Conservation (phyloP, 2,113 vertebrate genomes). For the Bostrychus sinensis region DNA sequence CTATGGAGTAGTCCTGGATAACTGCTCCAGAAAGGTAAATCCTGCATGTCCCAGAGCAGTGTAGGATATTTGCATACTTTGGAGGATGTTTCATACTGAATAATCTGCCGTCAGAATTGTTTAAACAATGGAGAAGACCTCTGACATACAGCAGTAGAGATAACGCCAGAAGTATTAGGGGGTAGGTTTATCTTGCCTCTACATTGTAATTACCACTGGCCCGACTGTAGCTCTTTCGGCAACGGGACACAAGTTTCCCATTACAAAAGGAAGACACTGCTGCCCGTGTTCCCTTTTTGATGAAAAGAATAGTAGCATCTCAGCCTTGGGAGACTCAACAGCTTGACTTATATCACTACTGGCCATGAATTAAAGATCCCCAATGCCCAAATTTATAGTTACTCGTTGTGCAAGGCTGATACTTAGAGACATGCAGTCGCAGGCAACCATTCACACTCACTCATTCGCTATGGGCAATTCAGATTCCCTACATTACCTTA, state of each 20-base stretch:
- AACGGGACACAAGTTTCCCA: conserved; percentile 31
- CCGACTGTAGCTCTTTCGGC: conserved; percentile 18
- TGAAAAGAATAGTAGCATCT: conserved; percentile 59
- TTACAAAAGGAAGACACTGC: conserved; percentile 57
- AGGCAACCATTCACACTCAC: too few relatives aligned
- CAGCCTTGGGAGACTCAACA: conserved; percentile 58
- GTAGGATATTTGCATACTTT: conserved; percentile 12
- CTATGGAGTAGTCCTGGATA: neutral
- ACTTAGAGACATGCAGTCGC: too few relatives aligned
- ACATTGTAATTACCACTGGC: conserved; percentile 34
- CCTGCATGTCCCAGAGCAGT: neutral
- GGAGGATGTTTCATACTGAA: neutral
- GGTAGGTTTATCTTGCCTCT: conserved; percentile 13
- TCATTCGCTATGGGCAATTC: too few relatives aligned
- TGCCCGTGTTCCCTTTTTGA: conserved; percentile 36
- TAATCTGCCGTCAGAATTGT: neutral
- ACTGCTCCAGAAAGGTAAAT: conserved; percentile 14
- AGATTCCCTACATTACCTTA: too few relatives aligned
- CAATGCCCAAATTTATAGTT: too few relatives aligned
- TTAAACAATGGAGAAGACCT: conserved; percentile 11
- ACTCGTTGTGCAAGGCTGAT: too few relatives aligned
- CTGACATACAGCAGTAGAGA: neutral
- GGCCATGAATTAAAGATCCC: too few relatives aligned
- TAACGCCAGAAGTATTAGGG: neutral
- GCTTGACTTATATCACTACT: too few relatives aligned